Evolutionary conservation across 2,888 invertebrate genomes (phyloP).

Genomic region (Gymnosoma rotundatum): DNA sequence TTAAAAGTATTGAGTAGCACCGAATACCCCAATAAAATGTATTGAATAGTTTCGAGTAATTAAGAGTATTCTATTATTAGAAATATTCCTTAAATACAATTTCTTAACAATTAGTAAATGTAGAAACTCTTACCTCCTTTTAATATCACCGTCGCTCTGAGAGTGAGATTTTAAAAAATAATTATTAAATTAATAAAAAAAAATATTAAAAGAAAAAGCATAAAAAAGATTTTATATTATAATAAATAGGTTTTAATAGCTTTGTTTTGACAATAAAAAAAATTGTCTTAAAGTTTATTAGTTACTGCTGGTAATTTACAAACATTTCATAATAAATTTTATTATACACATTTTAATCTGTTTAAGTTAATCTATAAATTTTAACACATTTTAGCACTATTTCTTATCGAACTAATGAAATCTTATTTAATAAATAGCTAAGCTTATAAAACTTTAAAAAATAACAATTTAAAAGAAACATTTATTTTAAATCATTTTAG

Average conservation of each 20-base stretch:
- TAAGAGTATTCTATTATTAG: no score
- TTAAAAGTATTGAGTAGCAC: no score
- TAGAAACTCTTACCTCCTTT: no score
- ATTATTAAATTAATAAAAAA: no score
- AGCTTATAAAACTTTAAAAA: conserved; percentile 11
- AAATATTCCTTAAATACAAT: no score
- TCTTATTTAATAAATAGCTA: conserved; percentile 71
- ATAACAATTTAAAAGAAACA: conserved; percentile 24
- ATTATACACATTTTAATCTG: conserved; percentile 43
- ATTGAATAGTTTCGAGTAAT: no score
- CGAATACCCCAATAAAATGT: no score
- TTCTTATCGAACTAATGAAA: conserved; percentile 77
- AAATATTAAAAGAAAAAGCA: no score
- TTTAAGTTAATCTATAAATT: conserved; percentile 43
- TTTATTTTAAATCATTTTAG: conserved; percentile 43
- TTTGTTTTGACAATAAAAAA: background rate
- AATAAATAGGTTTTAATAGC: background rate
- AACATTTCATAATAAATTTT: conserved; percentile 61
- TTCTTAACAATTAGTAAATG: no score
- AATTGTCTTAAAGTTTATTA: conserved; percentile 43
- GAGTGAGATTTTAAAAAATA: no score
- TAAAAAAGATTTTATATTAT: no score
- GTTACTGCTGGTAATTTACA: conserved; percentile 25
- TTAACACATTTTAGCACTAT: conserved; percentile 77
- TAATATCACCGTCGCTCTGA: no score